Percentiles rank a stretch among this genome's conserved stretches.
Conservation (phyloP, 2,888 invertebrate species). For the Eilema caniola region DNA sequence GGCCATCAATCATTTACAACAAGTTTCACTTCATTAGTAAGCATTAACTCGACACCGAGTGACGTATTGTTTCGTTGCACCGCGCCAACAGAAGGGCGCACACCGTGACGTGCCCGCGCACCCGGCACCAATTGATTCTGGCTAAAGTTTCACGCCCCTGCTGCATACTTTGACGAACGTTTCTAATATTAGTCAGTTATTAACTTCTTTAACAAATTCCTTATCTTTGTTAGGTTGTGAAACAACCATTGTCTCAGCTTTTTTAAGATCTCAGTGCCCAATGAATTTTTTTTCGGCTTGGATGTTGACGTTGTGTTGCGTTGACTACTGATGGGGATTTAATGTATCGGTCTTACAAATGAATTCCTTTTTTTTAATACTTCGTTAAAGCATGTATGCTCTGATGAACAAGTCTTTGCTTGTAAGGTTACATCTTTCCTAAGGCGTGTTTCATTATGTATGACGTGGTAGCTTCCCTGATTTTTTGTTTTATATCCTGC, state of each 20-base stretch:
- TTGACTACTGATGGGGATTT: constrained; percentile 8
- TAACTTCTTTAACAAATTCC: constrained; percentile 47
- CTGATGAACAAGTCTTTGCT: not conserved
- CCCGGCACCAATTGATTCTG: constrained; percentile 77
- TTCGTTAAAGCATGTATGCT: constrained; percentile 4
- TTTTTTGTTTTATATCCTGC: not conserved
- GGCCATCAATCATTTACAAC: constrained; percentile 36
- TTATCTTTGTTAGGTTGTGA: constrained; percentile 34
- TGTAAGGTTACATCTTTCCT: no score
- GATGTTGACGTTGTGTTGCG: not conserved
- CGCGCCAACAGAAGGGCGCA: constrained; percentile 41
- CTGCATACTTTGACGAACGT: constrained; percentile 66
- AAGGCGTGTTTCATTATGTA: not conserved
- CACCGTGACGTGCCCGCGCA: constrained; percentile 69
- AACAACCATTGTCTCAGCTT: constrained; percentile 26
- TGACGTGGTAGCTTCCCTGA: not conserved
- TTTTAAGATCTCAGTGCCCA: constrained; percentile 17
- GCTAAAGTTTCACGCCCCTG: constrained; percentile 71
- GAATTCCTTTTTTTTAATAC: not conserved
- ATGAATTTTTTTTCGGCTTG: constrained; percentile 7
- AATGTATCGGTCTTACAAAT: not conserved
- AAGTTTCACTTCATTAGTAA: constrained; percentile 46
- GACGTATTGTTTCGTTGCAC: constrained; percentile 30
- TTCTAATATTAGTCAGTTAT: constrained; percentile 44
- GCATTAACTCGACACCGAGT: constrained; percentile 26